Base-by-base conservation (phyloP, 2,888 invertebrate genomes). In the Cynaeus angustus region DNA sequence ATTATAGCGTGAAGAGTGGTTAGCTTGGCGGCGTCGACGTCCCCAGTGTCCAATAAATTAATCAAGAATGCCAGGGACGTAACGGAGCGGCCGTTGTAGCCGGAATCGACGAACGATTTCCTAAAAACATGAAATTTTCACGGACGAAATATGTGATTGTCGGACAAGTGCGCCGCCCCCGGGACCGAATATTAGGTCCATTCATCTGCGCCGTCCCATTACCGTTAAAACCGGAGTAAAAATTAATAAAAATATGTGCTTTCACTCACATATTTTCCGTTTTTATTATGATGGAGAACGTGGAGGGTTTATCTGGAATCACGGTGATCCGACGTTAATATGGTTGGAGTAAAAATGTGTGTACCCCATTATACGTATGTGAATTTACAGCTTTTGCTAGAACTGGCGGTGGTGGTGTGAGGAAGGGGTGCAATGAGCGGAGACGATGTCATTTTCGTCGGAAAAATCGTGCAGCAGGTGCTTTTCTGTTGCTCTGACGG, bases 341-440 rank as follows among this genome's bases (percentile, higher is more conserved):
- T 81, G 82, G 76, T 78, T 80, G 79, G 82, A 85, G 84, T 84
- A 84, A 83, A 85, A 85, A 85, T 84, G 83, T 85, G 79, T 85
- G 84, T 85, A 81, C 79, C 77, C 83, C 83, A 84, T 85, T 84
- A 84, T 70, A 76, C 77, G 81, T 80, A 79, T 81, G 80, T 79
- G 81, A 79, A 81, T 80, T 81, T 80, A 79, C 79, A 77, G 75
- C 78, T 70, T 68, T 61, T 59, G 50, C 66, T 66, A 53, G 66
- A 45, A 46, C 16, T 45, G 38, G 26, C 8, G 53, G 28, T 30
- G 53, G 26, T 4, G 14, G 21, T n/a, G 56, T 21, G 59, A 46
- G 16, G 38, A 50, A 61, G 61, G 58, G 61, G 37, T 61, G 21
- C 21, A 21, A 21, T 21, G 21, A 21, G 21, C 21, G n/a, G 33